A percentile compares a stretch with the other conserved stretches of the same genome.
phyloP scores from a whole-genome alignment of 2,888 invertebrate species.

The Ormyrus rosae region DNA sequence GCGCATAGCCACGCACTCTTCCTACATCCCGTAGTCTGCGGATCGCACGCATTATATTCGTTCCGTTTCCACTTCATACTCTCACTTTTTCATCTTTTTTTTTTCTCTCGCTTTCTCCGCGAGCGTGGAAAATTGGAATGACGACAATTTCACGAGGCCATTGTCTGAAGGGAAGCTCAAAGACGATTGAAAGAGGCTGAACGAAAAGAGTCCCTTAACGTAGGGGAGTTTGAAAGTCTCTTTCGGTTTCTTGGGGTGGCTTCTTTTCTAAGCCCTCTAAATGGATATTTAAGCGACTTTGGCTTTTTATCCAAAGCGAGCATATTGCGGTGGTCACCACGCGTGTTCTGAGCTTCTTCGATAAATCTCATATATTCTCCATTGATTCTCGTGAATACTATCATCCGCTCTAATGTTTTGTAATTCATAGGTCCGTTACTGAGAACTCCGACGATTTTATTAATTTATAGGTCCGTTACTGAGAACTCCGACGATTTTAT shows the following conservation, averaged over 20 bases:
- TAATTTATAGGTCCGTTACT: too few species aligned
- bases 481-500: too few species aligned
- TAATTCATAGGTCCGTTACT: too few species aligned
- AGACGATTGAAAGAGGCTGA: slow-evolving; percentile 42
- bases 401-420: too few species aligned
- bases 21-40: slow-evolving; percentile 17
- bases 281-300: too few species aligned
- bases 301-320: too few species aligned
- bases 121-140: slow-evolving; percentile 16
- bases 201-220: not conserved
- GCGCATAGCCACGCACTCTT: not conserved
- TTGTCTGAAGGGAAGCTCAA: slow-evolving; percentile 26
- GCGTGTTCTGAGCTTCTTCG: too few species aligned
- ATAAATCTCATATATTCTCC: too few species aligned
- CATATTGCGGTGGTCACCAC: too few species aligned
- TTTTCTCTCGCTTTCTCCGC: slow-evolving; percentile 25
- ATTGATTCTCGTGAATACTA: too few species aligned
- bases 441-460: too few species aligned
- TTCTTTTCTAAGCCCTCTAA: too few species aligned
- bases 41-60: slow-evolving; percentile 30
- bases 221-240: not conserved
- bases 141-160: slow-evolving; percentile 43
- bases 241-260: not conserved
- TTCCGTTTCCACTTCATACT: slow-evolving; percentile 40
- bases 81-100: slow-evolving; percentile 28